Base-by-base conservation (phyloP, 2,888 invertebrate genomes). In the Keiferia lycopersicella region DNA sequence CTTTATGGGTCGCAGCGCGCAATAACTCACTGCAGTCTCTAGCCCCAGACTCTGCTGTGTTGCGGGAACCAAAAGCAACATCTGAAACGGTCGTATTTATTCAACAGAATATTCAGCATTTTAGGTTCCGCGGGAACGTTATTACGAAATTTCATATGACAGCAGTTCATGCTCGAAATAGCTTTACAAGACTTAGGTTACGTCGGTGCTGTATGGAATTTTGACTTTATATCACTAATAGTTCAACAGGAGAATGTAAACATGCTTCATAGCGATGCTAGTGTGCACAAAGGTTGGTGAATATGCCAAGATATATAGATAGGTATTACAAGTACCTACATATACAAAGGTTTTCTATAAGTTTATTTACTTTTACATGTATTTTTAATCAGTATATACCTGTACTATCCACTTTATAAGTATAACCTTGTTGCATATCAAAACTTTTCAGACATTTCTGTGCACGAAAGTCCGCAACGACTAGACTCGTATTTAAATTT, bases 1-100 rank as follows among this genome's bases (percentile, higher is more conserved):
- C 67, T 82, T 78, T 78, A 80, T 76, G 80, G 78, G 78, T 73
- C 75, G 74, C 67, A 73, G 75, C 72, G 71, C 76, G 78, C 80
- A 80, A 82, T 83, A 84, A 78, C 73, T 68, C 78, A 69, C 73
- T 75, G 66, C 64, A 59, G 22, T 22, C 51, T 53, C 51, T 22
- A 22, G 45, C 45, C 11, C n/a, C 6, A 45, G 34, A 4, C 18
- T 45, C 18, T 30, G 60, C 60, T 61, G 60, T 39, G 50, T 60
- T 62, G 45, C 61, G 18, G 51, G 45, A 60, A 62, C 38, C 20
- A 22, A n/a, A 22, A 53, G 41, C 30, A 60, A 61, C 61, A 58
- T 65, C 63, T 53, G 59, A 58, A 60, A 62, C 38, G 18, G 58
- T 64, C 51, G 62, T 65, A 66, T 66, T 64, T 66, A 66, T 65